phyloP scores from a whole-genome alignment of 2,888 invertebrate species.

The Drosophila nigricruria region DNA sequence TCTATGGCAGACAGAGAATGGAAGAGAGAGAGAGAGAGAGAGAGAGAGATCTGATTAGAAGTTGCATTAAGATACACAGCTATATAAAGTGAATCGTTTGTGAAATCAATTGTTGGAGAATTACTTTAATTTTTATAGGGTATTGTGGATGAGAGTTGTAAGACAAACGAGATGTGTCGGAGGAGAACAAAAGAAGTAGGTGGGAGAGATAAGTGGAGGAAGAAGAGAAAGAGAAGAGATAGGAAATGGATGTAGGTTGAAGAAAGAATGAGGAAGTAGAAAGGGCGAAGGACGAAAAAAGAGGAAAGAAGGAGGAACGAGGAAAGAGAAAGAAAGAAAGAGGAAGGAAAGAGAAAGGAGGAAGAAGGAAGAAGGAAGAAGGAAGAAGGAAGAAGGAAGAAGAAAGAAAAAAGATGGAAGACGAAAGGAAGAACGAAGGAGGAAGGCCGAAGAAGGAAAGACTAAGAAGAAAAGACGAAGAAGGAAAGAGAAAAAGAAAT shows the following conservation, averaged over 20 bases:
- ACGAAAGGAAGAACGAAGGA: background rate
- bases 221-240: background rate
- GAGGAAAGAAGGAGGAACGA: background rate
- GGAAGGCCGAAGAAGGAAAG: background rate
- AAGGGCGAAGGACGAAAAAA: background rate
- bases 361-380: background rate
- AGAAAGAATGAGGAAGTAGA: background rate
- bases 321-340: background rate
- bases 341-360: too few species aligned
- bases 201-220: background rate
- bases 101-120: slow-evolving; percentile 10
- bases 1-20: slow-evolving; percentile 15
- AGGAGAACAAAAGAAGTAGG: background rate
- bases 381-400: background rate
- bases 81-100: slow-evolving; percentile 11
- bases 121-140: slow-evolving; percentile 3
- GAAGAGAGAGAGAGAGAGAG: slow-evolving; percentile 15
- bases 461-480: background rate
- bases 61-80: background rate
- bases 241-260: background rate
- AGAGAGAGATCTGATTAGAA: slow-evolving; percentile 27
- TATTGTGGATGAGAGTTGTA: background rate
- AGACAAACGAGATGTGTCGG: background rate
- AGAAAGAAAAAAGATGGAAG: background rate
- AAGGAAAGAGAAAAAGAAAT: background rate